Conservation (phyloP, 2,888 invertebrate species). For the Oligia strigilis region DNA sequence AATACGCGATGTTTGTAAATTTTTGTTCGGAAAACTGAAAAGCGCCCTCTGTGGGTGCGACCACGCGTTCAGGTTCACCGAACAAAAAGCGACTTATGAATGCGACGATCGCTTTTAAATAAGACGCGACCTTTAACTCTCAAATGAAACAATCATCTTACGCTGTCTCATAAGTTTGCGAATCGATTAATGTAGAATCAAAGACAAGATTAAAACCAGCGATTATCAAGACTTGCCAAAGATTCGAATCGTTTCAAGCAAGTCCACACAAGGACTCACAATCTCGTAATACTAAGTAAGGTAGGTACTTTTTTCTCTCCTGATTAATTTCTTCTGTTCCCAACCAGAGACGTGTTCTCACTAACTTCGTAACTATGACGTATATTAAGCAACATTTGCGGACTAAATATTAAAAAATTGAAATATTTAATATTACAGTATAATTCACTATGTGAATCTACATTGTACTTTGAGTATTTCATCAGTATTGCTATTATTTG, state of each 20-base stretch:
- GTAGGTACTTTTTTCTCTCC: background rate
- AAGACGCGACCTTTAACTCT: background rate
- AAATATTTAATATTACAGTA: slow-evolving; percentile 57
- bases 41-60: background rate
- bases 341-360: slow-evolving; percentile 48
- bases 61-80: background rate
- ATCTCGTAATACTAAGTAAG: background rate
- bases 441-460: slow-evolving; percentile 70
- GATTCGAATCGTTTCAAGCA: background rate
- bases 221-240: background rate
- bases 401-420: slow-evolving; percentile 54
- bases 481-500: slow-evolving; percentile 75
- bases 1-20: background rate
- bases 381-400: slow-evolving; percentile 61
- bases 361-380: slow-evolving; percentile 46
- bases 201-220: background rate
- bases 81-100: background rate
- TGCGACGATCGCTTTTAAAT: background rate
- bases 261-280: background rate
- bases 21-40: background rate
- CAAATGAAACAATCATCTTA: background rate
- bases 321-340: background rate
- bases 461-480: slow-evolving; percentile 80
- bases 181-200: background rate
- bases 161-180: background rate